Evolutionary conservation across 2,113 vertebrate species (phyloP).

Genomic region (Cheirogaleus medius): DNA sequence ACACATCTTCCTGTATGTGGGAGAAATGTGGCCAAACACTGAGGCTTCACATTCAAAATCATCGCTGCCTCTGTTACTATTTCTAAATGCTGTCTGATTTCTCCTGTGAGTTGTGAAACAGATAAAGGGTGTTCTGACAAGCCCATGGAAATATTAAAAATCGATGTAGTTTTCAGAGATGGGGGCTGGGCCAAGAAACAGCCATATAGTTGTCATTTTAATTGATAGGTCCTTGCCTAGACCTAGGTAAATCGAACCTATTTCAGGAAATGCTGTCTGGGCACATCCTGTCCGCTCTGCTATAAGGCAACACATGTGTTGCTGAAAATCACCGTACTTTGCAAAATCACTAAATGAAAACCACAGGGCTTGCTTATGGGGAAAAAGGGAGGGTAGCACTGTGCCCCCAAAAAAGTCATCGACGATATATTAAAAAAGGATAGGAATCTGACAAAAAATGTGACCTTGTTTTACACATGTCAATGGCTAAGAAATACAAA

Average conservation of each 20-base stretch:
- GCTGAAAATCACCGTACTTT: not conserved
- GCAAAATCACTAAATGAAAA: not conserved
- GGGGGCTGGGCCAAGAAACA: not conserved
- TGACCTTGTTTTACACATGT: not conserved
- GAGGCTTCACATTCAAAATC: not conserved
- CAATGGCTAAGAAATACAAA: not conserved
- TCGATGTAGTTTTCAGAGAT: not conserved
- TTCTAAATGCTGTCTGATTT: slow-evolving; percentile 46
- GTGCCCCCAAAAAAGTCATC: not conserved
- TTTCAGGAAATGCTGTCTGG: not conserved
- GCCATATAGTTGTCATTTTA: not conserved
- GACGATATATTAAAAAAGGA: not conserved
- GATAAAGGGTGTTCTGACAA: not conserved
- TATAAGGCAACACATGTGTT: not conserved
- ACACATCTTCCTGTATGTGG: slow-evolving; percentile 11
- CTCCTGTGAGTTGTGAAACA: slow-evolving; percentile 13
- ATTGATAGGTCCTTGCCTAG: not conserved
- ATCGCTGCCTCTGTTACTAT: slow-evolving; percentile 30
- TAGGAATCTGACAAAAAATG: not conserved
- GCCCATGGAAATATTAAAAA: not conserved
- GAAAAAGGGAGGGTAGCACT: not conserved
- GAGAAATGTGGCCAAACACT: slow-evolving; percentile 55
- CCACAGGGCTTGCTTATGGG: not conserved
- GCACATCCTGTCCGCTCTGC: not conserved
- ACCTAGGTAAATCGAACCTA: not conserved